Base-by-base conservation (phyloP, 2,113 vertebrate species). In the Larimichthys crocea region DNA sequence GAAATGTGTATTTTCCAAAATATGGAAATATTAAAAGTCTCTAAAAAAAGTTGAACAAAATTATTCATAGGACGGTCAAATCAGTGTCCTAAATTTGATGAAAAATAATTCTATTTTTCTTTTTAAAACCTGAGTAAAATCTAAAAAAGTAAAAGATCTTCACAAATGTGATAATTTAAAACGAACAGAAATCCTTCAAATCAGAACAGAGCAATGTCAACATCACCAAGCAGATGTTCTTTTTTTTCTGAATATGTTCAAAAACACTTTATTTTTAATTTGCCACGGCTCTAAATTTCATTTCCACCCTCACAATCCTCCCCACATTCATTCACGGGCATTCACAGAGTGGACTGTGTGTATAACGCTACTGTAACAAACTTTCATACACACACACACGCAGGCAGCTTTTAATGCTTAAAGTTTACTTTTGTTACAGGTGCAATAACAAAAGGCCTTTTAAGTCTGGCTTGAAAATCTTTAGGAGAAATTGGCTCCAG, bases 401-500 rank as follows among this genome's bases (percentile, higher is more conserved):
- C 50, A 69, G 68, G 56, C 73, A 62, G 86, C 88, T 88, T 90
- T 89, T 86, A 89, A 87, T 86, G 86, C 86, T 70, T 35, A 91
- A 94, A 94, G 93, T 96, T 93, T 93, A 93, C 93, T 95, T 94
- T 94, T 92, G 92, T 94, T 94, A 88, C 90, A 93, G 90, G 89
- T 93, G 92, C 92, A 93, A 92, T 94, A 94, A 95, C 92, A 93
- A 95, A 95, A 94, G 93, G 87, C 92, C 92, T 94, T 96, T 95
- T 93, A 94, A 95, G 92, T 94, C 87, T 82, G 92, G 93, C 94
- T 95, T 92, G 82, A 94, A 94, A 96, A 95, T 94, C 95, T 95
- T 95, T 95, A 93, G 92, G 89, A 94, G 93, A 93, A 95, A 95
- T 96, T 94, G 94, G 94, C 94, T 93, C 80, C 89, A 90, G 92